Evolutionary conservation across 2,797 vertebrate species (phyloP), one percentile per base, ranked within the genome.

Genomic region (Sebastes taczanowskii): DNA sequence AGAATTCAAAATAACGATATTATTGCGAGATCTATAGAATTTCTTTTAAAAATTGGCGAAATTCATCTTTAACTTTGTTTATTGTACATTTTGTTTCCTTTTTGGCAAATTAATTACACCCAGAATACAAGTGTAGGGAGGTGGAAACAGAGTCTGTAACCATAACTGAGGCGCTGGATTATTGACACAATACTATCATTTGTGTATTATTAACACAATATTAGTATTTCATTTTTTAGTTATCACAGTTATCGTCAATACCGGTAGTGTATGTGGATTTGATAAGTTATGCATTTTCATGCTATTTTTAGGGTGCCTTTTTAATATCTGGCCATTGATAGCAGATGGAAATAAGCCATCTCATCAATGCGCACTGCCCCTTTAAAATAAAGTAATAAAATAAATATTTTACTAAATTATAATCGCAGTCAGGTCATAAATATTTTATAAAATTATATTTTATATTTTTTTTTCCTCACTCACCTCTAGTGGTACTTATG

Each of bases 11-110:
- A 61, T 61, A n/a, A 32, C 9, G 2, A 32, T 61, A 61, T 61
- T 61, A 61, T 32, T 3, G 1, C 29, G 8, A n/a, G 20, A 30
- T 30, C 27, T 60, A 13, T 38, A 38, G 35, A 38, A 2, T 35
- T 5, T 35, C n/a, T n/a, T 0, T 0, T 2, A 35, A 35, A 11
- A 35, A 35, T 11, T 0, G 11, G 11, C 4, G 4, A 35, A 38
- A 38, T 42, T 42, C 38, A 42, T 42, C 14, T 58, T 58, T 2
- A 23, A 35, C 10, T 23, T 35, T 32, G 29, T 34, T 62, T 35
- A 23, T 63, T 63, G 0, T 63, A n/a, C 13, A 11, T 14, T 20
- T 52, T 52, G 0, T 52, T 0, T 52, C 20, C 22, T 35, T n/a
- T 30, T 32, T 20, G 29, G 59, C 18, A 20, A 60, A 32, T 61